Conservation (phyloP, 1,140 invertebrate species). For the Trachymyrmex cornetzi region DNA sequence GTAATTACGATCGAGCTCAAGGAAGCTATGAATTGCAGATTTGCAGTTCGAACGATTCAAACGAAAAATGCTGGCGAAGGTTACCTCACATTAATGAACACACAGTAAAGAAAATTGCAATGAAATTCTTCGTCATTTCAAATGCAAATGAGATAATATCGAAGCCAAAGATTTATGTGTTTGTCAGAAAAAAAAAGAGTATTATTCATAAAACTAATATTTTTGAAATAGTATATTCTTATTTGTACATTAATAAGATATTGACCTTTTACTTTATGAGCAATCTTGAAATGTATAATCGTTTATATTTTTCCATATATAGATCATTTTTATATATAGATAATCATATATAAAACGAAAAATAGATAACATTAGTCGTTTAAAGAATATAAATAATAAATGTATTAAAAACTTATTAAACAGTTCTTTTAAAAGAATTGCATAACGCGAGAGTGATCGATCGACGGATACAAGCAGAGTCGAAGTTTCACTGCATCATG, state of each 20-base stretch:
- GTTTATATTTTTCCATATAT: too few relatives aligned
- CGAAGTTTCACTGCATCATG: constrained; percentile 40
- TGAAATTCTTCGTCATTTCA: neutral
- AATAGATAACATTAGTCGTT: neutral
- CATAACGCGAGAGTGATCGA: constrained; percentile 26
- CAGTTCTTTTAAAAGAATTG: constrained; percentile 27
- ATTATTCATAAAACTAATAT: neutral
- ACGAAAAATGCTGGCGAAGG: constrained; percentile 36
- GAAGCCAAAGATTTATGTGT: neutral
- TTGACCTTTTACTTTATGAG: neutral
- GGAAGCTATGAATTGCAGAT: constrained; percentile 71
- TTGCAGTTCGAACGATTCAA: constrained; percentile 49
- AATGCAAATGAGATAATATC: neutral
- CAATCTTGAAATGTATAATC: neutral
- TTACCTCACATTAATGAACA: constrained; percentile 35
- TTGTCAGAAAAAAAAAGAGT: neutral
- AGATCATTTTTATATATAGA: neutral
- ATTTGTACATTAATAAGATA: neutral
- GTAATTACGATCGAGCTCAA: constrained; percentile 53
- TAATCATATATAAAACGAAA: neutral
- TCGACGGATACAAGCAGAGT: constrained; percentile 3
- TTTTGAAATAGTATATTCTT: neutral
- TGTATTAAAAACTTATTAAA: constrained; percentile 6
- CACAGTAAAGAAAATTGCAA: neutral
- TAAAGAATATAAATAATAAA: neutral